These are phyloP conservation scores for Zaprionus tsacasi DNA, from an alignment of 1,140 invertebrate species.

Conservation along the genomic window DNA sequence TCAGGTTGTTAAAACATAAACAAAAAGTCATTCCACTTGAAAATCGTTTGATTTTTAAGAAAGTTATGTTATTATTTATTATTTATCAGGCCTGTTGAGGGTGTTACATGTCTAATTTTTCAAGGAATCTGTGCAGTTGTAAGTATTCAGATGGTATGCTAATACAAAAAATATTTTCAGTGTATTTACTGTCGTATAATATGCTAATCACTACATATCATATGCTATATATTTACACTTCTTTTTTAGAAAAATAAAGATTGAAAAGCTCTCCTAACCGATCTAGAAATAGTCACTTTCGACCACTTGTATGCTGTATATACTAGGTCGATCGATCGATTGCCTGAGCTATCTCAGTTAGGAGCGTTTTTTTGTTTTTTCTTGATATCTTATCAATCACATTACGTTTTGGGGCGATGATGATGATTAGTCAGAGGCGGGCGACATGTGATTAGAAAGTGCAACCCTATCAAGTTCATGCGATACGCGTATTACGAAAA, in stretches of 20 bases:
- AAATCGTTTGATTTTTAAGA: too few relatives aligned
- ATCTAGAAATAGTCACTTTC: background rate
- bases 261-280: too few relatives aligned
- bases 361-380: constrained; percentile 6
- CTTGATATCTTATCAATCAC: constrained; percentile 69
- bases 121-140: background rate
- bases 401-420: constrained; percentile 42
- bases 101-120: too few relatives aligned
- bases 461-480: background rate
- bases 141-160: background rate
- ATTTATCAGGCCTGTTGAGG: too few relatives aligned
- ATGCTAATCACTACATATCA: background rate
- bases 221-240: background rate
- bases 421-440: constrained; percentile 66
- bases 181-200: background rate
- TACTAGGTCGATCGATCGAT: background rate
- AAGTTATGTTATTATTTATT: too few relatives aligned
- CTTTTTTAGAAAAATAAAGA: background rate
- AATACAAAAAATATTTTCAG: background rate
- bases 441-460: constrained; percentile 40
- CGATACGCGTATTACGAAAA: too few relatives aligned
- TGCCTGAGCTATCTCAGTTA: constrained; percentile 45
- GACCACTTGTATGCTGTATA: background rate
- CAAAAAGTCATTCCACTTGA: too few relatives aligned
- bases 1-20: too few relatives aligned